Conservation (phyloP, 1,140 invertebrate species). For the Microplitis demolitor region DNA sequence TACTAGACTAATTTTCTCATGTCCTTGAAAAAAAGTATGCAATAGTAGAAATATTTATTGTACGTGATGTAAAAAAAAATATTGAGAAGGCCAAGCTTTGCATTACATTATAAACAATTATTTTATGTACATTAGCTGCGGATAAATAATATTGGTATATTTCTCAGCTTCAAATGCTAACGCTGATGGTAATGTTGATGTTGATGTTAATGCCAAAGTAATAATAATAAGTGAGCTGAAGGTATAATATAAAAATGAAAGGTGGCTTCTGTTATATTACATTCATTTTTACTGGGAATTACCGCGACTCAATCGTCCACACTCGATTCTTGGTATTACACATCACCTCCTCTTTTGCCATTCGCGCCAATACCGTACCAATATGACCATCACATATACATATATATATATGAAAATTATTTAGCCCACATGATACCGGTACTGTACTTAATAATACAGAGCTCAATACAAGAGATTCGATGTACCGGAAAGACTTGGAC, state of each 20-base stretch:
- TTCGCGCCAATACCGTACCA: neutral
- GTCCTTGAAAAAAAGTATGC: too few species aligned
- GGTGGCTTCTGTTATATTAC: neutral
- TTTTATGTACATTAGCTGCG: neutral
- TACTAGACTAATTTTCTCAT: too few species aligned
- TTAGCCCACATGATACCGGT: too few species aligned
- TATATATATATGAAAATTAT: neutral
- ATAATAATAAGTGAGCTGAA: neutral
- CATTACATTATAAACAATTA: neutral
- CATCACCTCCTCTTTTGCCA: neutral
- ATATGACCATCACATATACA: neutral
- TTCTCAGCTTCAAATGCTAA: too few species aligned
- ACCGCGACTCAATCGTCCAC: neutral
- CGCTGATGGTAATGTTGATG: too few species aligned
- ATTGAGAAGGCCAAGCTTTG: conserved; percentile 18
- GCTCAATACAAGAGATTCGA: neutral
- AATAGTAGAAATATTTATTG: too few species aligned
- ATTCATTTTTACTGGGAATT: conserved; percentile 20
- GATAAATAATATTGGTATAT: neutral
- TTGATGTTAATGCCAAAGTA: neutral
- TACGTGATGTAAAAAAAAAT: neutral
- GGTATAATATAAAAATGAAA: conserved; percentile 17
- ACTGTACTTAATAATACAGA: too few species aligned
- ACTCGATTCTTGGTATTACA: conserved; percentile 2
- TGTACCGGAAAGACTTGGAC: neutral